Evolutionary conservation across 2,113 vertebrate genomes (phyloP), one percentile per base, ranked within the genome.

Genomic region (Ctenodactylus gundi): DNA sequence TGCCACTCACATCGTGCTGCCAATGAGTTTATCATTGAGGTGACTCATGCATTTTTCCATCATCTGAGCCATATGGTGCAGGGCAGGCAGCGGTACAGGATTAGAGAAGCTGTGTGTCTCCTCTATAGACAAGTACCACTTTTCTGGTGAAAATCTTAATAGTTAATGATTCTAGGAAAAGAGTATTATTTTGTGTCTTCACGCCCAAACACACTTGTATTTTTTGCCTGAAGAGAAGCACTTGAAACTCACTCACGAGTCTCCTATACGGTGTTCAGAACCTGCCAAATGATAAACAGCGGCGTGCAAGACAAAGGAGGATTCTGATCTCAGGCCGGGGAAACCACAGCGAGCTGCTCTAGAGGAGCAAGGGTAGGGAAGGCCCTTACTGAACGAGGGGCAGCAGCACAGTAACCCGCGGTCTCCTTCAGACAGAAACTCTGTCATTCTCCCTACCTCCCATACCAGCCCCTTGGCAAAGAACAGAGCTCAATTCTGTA

Each of bases 81-180:
- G 8, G 23, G 27, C 27, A 80, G 14, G 44, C 36, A 10, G 20
- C 8, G 46, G 29, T 0, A 41, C 0, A 51, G 58, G 2, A 25
- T 53, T 39, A 29, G 3, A 60, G 9, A 2, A 6, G 17, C 12
- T 76, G 4, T 78, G 36, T 44, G 10, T 68, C 51, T 76, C 44
- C 68, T 58, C 34, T 9, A 87, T 41, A 4, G 34, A 55, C 0
- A 60, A 46, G 3, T 15, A 31, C 11, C 58, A 17, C 29, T 85
- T 76, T 25, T 88, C 27, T 68, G 49, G 11, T 57, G 20, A 92
- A 92, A 68, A 76, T 25, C 10, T 86, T 65, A 39, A 39, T 67
- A 36, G 34, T 44, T 3, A 60, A 39, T 20, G 20, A 36, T 15
- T 81, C 29, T 1, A 3, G 29, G 49, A 68, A 83, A 78, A 51